Conservation (phyloP, 2,797 vertebrate species). For the Kryptopterus vitreolus region DNA sequence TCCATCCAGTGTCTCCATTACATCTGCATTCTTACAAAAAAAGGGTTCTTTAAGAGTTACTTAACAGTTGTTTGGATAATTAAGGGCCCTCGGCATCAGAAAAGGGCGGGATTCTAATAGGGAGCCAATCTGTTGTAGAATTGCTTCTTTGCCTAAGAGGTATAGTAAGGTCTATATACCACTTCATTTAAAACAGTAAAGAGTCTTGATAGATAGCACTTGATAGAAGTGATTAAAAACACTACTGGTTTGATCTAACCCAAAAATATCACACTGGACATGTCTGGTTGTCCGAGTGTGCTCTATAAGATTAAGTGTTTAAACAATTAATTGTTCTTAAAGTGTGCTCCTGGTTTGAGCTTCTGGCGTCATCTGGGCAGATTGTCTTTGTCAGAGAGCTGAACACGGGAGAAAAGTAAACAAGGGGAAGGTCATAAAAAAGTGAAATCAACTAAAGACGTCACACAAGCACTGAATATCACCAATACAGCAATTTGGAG, state of each 20-base stretch:
- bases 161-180: neutral
- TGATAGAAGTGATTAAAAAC: no score
- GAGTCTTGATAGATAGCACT: no score
- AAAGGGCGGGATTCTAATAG: neutral
- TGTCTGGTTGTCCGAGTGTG: neutral
- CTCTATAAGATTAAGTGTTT: neutral
- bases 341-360: neutral
- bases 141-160: neutral
- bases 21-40: neutral
- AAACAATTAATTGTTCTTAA: neutral
- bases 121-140: neutral
- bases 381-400: no score
- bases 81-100: neutral
- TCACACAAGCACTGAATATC: neutral
- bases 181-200: neutral
- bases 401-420: neutral
- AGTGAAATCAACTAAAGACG: neutral
- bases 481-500: neutral
- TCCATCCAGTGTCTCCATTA: neutral
- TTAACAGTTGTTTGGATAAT: neutral
- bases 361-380: no score
- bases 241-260: no score
- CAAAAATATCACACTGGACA: no score
- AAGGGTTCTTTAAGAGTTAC: neutral
- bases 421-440: neutral